Percentiles rank a stretch among this genome's conserved stretches.
phyloP scores from a whole-genome alignment of 2,113 vertebrate species.

The Rhinolophus ferrumequinum region DNA sequence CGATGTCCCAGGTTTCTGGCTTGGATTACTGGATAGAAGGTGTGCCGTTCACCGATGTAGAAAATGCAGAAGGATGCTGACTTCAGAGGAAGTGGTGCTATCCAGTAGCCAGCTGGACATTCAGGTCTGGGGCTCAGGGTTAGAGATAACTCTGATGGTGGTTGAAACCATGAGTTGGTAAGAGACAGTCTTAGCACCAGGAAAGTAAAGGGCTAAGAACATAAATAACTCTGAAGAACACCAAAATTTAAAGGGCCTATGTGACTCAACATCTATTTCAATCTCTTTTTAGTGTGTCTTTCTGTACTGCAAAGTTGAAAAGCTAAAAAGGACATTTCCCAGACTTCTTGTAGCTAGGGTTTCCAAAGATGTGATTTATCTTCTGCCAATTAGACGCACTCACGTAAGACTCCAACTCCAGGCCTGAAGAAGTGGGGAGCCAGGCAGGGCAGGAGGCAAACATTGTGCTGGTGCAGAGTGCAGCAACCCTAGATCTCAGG shows the following conservation, averaged over 20 bases:
- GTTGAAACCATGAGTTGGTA: background rate
- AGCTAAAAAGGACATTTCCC: background rate
- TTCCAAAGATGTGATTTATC: background rate
- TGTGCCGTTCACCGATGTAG: background rate
- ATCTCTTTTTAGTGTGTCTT: background rate
- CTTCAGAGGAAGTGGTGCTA: background rate
- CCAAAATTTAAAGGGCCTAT: background rate
- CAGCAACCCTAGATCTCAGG: background rate
- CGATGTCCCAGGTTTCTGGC: background rate
- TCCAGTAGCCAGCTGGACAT: background rate
- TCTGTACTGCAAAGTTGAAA: background rate
- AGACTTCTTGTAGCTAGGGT: background rate
- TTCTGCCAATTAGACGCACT: constrained; percentile 10
- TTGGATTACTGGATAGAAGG: background rate
- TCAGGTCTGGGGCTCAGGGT: background rate
- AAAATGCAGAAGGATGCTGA: background rate
- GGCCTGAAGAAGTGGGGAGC: accelerated
- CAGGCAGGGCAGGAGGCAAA: background rate
- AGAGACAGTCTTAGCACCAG: background rate
- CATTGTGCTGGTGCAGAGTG: background rate
- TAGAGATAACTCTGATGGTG: background rate
- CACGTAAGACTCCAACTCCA: background rate
- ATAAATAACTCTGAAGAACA: background rate
- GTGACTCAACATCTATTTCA: background rate
- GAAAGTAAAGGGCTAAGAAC: background rate